Percentiles rank a stretch among this genome's conserved stretches.
Conservation (phyloP, 1,140 invertebrate genomes). For the Zaprionus ornatus region DNA sequence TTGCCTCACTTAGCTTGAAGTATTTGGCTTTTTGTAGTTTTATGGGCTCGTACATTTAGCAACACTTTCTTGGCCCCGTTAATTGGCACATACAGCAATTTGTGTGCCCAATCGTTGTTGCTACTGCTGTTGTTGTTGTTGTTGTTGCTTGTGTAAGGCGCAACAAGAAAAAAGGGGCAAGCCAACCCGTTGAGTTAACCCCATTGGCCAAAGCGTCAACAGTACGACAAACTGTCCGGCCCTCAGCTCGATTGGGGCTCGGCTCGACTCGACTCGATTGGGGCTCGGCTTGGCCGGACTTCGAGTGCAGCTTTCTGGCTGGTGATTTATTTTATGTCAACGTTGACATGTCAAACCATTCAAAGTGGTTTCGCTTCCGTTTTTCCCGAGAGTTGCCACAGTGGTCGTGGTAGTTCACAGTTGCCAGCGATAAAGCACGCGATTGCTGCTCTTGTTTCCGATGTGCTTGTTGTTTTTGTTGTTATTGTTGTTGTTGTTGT, state of each 20-base stretch:
- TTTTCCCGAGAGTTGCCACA: conserved; percentile 35
- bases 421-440: conserved; percentile 75
- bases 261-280: background rate
- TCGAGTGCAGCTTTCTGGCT: conserved; percentile 73
- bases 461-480: conserved; percentile 11
- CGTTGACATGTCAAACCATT: conserved; percentile 83
- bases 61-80: conserved; percentile 72
- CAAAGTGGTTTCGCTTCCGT: conserved; percentile 81
- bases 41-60: conserved; percentile 42
- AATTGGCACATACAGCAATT: conserved; percentile 75
- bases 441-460: conserved; percentile 52
- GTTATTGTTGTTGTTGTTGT: conserved; percentile 37
- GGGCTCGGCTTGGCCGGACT: conserved; percentile 46
- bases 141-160: background rate
- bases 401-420: conserved; percentile 29
- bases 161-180: conserved; percentile 4
- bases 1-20: background rate
- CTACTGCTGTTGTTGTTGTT: background rate
- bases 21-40: conserved; percentile 50
- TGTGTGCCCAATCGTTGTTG: conserved; percentile 58
- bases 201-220: conserved; percentile 31
- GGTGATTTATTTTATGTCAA: conserved; percentile 83
- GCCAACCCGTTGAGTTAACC: conserved; percentile 41
- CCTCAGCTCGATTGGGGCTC: background rate
- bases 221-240: conserved; percentile 9